Conservation (phyloP, 2,888 invertebrate species). For the Noctua pronuba region DNA sequence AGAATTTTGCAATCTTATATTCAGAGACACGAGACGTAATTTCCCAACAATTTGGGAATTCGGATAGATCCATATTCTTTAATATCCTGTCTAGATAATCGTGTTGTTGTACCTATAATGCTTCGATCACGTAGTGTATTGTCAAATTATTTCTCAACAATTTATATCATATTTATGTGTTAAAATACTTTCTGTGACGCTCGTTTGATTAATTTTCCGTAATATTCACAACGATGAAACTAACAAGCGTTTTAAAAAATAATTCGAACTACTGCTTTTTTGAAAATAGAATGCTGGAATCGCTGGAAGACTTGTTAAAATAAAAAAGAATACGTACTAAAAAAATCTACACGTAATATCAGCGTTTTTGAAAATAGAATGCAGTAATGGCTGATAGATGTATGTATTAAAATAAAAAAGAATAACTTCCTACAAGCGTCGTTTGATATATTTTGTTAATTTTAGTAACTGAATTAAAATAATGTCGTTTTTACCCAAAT, state of each 20-base stretch:
- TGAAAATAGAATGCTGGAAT: not conserved
- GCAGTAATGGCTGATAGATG: not conserved
- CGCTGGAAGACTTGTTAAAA: not conserved
- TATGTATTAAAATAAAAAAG: not conserved
- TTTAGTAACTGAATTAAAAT: not conserved
- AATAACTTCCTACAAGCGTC: not conserved
- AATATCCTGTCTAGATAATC: not conserved
- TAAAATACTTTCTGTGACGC: not conserved
- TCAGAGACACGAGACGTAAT: not conserved
- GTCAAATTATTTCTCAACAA: not conserved
- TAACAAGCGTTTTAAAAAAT: not conserved
- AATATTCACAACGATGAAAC: not conserved
- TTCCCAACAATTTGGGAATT: not conserved
- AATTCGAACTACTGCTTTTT: not conserved
- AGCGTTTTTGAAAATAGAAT: slow-evolving; percentile 4
- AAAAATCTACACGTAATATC: not conserved
- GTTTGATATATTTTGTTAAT: not conserved
- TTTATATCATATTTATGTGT: not conserved
- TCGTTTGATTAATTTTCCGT: not conserved
- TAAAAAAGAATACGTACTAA: not conserved
- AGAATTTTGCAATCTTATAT: not conserved
- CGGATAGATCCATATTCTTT: not conserved
- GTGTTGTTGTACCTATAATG: not conserved
- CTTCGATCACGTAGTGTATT: slow-evolving; percentile 1
- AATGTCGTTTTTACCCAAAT: not conserved